A percentile compares a stretch with the other conserved stretches of the same genome.
Evolutionary conservation across 2,797 vertebrate genomes (phyloP).

Genomic region (Steatocranus sp.): DNA sequence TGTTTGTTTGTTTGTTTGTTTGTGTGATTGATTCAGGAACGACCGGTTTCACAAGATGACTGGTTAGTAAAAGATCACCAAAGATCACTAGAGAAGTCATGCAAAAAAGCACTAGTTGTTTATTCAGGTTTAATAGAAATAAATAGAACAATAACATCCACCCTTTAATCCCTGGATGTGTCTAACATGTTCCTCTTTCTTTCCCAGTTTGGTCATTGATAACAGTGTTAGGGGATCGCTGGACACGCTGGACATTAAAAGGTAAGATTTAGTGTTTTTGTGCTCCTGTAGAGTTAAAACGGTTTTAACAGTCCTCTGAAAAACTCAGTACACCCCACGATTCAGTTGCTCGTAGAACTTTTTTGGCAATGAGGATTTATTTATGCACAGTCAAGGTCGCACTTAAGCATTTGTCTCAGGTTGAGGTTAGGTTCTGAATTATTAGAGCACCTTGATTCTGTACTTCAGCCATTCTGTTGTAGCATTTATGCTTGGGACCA

Average conservation of each 20-base stretch:
- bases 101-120: background rate
- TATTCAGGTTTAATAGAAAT: background rate
- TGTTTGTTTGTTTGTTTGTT: conserved; percentile 9
- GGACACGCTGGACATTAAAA: conserved; percentile 75
- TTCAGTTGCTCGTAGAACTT: background rate
- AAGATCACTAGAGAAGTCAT: background rate
- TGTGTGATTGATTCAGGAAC: conserved; percentile 37
- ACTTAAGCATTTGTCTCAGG: background rate
- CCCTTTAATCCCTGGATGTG: background rate
- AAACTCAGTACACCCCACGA: background rate
- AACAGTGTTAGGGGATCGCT: conserved; percentile 51
- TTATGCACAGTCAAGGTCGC: background rate
- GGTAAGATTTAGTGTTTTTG: conserved; percentile 54
- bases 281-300: background rate
- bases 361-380: background rate
- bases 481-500: background rate
- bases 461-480: no score
- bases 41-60: background rate
- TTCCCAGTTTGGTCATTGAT: conserved; percentile 56
- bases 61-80: conserved; percentile 32
- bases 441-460: no score
- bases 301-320: background rate
- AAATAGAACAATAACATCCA: background rate
- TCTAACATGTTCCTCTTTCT: background rate
- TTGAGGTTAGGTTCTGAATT: background rate